Evolutionary conservation across 2,113 vertebrate species (phyloP).

Genomic region (Paralichthys olivaceus): DNA sequence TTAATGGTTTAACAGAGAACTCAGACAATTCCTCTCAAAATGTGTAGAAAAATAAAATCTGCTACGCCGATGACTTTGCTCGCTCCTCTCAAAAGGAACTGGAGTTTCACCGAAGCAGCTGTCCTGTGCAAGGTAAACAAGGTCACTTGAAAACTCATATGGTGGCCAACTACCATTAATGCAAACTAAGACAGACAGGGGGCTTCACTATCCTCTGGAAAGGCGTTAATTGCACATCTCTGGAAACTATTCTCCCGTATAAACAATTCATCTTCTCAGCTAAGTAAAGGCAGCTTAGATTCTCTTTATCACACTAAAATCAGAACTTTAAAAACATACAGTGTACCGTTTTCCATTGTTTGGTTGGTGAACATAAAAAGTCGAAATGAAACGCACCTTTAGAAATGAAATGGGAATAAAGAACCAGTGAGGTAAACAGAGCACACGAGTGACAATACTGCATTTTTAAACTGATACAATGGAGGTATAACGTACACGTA

Average conservation of each 20-base stretch:
- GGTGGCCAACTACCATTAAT: constrained; percentile 27
- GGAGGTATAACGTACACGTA: constrained; percentile 2
- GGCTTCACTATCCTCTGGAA: constrained; percentile 39
- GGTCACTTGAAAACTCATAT: constrained; percentile 73
- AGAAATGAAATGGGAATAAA: constrained; percentile 7
- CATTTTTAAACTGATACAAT: constrained; percentile 11
- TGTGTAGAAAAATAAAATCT: constrained; percentile 77
- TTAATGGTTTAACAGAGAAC: constrained; percentile 40
- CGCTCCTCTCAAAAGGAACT: constrained; percentile 30
- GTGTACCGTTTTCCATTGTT: constrained; percentile 1
- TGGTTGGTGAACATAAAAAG: constrained; percentile 3
- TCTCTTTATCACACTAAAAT: constrained; percentile 5
- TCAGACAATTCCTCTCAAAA: constrained; percentile 43
- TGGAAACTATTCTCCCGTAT: constrained; percentile 3
- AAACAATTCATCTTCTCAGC: constrained; percentile 7
- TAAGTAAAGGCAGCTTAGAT: constrained; percentile 67
- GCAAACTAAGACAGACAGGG: constrained; percentile 36
- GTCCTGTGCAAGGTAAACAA: constrained; percentile 75
- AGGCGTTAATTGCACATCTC: constrained; percentile 63
- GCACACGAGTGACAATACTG: constrained; percentile 13
- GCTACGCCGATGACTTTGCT: constrained; percentile 31
- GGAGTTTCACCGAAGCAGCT: constrained; percentile 74
- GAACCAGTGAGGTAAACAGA: constrained; percentile 4
- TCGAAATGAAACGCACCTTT: constrained; percentile 17
- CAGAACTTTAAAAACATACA: constrained; percentile 32